Evolutionary conservation across 2,113 vertebrate genomes (phyloP).

Genomic region (Neolamprologus cancellatus): DNA sequence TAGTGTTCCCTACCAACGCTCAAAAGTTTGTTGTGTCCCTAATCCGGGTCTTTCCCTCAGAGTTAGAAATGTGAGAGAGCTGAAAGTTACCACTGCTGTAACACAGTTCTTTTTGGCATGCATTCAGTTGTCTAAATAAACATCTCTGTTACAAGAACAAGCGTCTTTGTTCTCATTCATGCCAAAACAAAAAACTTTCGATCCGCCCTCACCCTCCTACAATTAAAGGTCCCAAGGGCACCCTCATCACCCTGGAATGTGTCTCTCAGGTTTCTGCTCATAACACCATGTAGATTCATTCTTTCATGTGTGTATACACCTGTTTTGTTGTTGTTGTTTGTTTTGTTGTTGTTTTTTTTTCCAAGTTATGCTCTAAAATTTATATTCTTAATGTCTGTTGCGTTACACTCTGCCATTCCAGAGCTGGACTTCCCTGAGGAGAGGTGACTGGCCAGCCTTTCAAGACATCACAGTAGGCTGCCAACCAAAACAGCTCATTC

Average conservation of each 20-base stretch:
- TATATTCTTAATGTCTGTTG: background rate
- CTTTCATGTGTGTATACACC: background rate
- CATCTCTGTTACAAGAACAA: slow-evolving; percentile 61
- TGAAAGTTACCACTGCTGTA: slow-evolving; percentile 57
- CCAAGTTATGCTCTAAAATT: background rate
- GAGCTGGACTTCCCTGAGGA: background rate
- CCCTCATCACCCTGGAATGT: background rate
- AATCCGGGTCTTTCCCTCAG: slow-evolving; percentile 21
- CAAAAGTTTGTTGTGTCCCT: slow-evolving; percentile 20
- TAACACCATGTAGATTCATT: background rate
- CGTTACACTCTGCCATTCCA: background rate
- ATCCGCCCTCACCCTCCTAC: background rate
- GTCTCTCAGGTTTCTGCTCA: background rate
- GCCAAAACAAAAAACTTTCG: fast-evolving
- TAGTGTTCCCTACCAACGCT: slow-evolving; percentile 8
- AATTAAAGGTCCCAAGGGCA: background rate
- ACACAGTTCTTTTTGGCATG: slow-evolving; percentile 69
- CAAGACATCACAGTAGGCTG: background rate
- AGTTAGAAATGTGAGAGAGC: slow-evolving; percentile 38
- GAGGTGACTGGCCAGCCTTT: background rate
- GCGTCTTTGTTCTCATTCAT: slow-evolving; percentile 23
- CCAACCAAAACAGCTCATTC: background rate
- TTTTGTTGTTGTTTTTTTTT: background rate
- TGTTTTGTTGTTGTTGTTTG: background rate
- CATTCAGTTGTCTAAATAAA: slow-evolving; percentile 73